Base-by-base conservation (phyloP, 2,888 invertebrate species). In the Meloe dianella region DNA sequence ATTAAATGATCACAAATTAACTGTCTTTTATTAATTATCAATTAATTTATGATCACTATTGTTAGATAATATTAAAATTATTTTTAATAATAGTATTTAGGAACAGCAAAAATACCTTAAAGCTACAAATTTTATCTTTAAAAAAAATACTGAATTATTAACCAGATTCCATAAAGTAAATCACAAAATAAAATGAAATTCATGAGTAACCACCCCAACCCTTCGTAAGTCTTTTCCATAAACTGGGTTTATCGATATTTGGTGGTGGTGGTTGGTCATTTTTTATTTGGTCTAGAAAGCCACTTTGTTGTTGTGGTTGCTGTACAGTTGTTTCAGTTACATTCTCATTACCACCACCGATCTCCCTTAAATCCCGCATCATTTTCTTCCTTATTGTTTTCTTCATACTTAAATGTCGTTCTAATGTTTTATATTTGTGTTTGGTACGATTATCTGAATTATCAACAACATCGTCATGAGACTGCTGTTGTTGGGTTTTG, bases 321-420 rank as follows among this genome's bases (percentile, higher is more conserved):
- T 51, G 51, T 22, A 51, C 24, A 3, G 10, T 24, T 12, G 51
- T 10, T 14, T 51, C 60, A 66, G 70, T 0, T 12, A 22, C 0
- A 29, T 78, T 80, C 10, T 77, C 77, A 20, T 79, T 78, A 0
- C 82, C 83, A 70, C 84, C 84, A 1, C 84, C 84, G 32, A 84
- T 84, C 75, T 93, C 92, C 79, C 92, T 90, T 75, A 93, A 86
- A 82, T 93, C 93, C 35, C 93, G 86, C 92, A 93, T 93, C 80
- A 93, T 93, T 84, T 93, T 93, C 85, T 92, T 93, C 75, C 93
- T 85, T 74, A 93, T 93, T 20, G 93, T 93, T 81, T 93, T 93
- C 85, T 94, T 93, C 93, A 93, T 93, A 80, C 93, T 93, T 77
- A 94, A 87, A 82, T 93, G 93, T 75, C 93, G 85, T 79, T 94